Evolutionary conservation across 2,113 vertebrate species (phyloP).

Genomic region (Phaetusa simplex): DNA sequence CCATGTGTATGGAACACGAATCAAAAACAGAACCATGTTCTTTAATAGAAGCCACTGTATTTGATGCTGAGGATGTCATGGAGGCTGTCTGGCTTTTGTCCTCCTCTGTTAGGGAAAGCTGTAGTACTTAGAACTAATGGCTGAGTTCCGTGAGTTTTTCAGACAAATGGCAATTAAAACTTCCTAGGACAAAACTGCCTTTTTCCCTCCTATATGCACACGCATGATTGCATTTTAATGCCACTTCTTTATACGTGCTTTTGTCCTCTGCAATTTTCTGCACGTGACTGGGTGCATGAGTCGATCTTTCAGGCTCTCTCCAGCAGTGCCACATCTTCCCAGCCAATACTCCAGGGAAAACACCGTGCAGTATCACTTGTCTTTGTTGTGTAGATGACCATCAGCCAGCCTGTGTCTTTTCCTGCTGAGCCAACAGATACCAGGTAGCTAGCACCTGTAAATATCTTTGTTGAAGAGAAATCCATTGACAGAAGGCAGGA

Average conservation of each 20-base stretch:
- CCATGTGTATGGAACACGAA: neutral
- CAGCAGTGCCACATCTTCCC: neutral
- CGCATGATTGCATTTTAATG: neutral
- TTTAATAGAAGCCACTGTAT: neutral
- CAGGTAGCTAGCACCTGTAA: neutral
- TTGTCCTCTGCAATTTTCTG: slow-evolving; percentile 6
- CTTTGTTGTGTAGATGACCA: neutral
- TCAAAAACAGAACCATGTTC: neutral
- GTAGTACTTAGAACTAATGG: neutral
- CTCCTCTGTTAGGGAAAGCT: neutral
- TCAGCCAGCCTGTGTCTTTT: neutral
- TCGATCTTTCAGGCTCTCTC: neutral
- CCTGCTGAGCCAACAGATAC: neutral
- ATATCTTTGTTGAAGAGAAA: neutral
- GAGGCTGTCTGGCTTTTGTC: neutral
- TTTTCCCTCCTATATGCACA: neutral
- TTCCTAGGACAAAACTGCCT: neutral
- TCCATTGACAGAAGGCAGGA: neutral
- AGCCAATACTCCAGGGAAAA: neutral
- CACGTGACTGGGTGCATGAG: neutral
- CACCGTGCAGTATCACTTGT: neutral
- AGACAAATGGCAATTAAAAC: neutral
- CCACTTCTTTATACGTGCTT: neutral
- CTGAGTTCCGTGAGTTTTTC: neutral
- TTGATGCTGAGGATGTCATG: neutral